Evolutionary conservation across 2,888 invertebrate genomes (phyloP), one percentile per base, ranked within the genome.

Genomic region (Ennomos erosarius): DNA sequence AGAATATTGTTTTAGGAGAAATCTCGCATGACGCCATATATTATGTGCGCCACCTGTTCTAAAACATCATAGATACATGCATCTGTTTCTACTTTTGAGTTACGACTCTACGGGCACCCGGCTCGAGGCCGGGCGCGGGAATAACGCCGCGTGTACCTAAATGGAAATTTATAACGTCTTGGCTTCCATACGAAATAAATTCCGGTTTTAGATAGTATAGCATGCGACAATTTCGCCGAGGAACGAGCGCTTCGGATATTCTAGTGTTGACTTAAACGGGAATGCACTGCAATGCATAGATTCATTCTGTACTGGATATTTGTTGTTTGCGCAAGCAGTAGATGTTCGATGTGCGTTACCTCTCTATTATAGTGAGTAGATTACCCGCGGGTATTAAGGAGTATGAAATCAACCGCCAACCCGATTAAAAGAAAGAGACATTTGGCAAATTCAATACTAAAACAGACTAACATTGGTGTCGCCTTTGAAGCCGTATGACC

Each of bases 161-260:
- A 86, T 84, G 79, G 74, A 83, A 84, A 86, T 86, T 85, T 86
- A 87, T 84, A 76, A 73, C 76, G 68, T 70, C 70, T 76, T 75
- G 74, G 70, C 72, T 73, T 73, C 70, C 70, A 59, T 67, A 66
- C 69, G 61, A 65, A 71, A 75, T 73, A 75, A 74, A 76, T 74
- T 69, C 65, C 67, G 51, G 48, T 47, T 11, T 52, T 64, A 26
- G 26, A 26, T 26, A 26, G 59, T 65, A 58, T 42, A 63, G 60
- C 50, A 58, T 46, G 56, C 52, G 59, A 64, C 49, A 66, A 61
- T 62, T 62, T 56, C 38, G 56, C 51, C 55, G 57, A 55, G 10
- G 55, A 45, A 43, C 37, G 50, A 43, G 34, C 33, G 54, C 36
- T 53, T 56, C 46, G 50, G 33, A 44, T 44, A 56, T 57, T 48